Conservation (phyloP, 2,797 vertebrate genomes). For the Otus scops region DNA sequence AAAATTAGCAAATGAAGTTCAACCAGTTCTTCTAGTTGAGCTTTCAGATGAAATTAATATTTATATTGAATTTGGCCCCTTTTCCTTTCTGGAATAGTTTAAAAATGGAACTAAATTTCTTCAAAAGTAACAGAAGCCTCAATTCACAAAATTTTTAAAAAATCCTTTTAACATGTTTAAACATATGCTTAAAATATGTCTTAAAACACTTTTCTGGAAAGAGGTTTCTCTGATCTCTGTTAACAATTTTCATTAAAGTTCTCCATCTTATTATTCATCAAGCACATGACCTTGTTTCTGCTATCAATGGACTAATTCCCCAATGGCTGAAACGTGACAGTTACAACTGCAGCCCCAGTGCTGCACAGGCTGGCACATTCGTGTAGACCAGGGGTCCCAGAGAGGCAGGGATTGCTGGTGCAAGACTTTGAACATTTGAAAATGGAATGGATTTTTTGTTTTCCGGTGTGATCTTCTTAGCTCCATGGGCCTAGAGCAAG, state of each 20-base stretch:
- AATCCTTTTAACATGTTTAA: not conserved
- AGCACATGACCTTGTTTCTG: not conserved
- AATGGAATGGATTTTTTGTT: not conserved
- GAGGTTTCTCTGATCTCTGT: not conserved
- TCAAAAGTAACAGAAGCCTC: not conserved
- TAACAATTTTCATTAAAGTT: not conserved
- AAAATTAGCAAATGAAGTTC: not conserved
- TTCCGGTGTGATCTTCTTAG: not conserved
- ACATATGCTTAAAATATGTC: not conserved
- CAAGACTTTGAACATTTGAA: not conserved
- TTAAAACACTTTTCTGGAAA: not conserved
- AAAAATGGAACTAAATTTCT: not conserved
- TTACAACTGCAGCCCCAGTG: not conserved
- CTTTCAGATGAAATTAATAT: not conserved
- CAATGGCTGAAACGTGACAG: not conserved
- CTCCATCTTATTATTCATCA: not conserved
- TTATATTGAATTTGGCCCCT: not conserved
- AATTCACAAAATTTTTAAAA: not conserved
- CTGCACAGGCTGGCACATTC: accelerated
- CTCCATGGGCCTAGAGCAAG: not conserved
- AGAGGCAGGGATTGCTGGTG: not conserved
- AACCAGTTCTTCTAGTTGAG: constrained; percentile 48
- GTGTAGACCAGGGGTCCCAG: accelerated
- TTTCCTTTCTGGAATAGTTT: not conserved
- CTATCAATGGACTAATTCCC: not conserved